Percentiles rank a stretch among this genome's conserved stretches.
Evolutionary conservation across 2,797 vertebrate genomes (phyloP).

Genomic region (Psittacula derbiana): DNA sequence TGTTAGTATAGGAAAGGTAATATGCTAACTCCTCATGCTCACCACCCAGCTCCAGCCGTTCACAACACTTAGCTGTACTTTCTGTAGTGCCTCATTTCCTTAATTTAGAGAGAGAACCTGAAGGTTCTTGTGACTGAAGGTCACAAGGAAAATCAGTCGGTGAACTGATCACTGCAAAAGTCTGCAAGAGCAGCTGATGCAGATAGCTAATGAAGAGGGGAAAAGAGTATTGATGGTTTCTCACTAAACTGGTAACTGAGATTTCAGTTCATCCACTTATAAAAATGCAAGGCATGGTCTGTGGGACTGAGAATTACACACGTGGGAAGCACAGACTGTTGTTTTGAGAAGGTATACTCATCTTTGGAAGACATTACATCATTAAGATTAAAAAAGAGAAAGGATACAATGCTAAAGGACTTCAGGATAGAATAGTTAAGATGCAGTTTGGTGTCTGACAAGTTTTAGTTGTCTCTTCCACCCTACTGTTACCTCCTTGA

Average conservation of each 20-base stretch:
- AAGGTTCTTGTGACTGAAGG: too few relatives aligned
- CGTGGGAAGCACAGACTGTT: fast-evolving
- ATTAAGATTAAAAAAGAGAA: background rate
- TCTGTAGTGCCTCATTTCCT: background rate
- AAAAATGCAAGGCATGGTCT: background rate
- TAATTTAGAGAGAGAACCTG: background rate
- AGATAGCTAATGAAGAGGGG: background rate
- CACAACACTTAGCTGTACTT: background rate
- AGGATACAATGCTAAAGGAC: background rate
- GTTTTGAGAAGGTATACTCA: background rate
- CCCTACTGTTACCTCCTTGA: fast-evolving
- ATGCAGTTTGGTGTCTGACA: background rate
- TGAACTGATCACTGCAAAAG: background rate
- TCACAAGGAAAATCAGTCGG: background rate
- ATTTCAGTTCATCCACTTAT: background rate
- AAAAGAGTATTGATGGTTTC: background rate
- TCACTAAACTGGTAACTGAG: background rate
- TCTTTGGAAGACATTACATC: background rate
- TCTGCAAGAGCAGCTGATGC: fast-evolving
- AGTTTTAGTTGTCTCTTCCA: background rate
- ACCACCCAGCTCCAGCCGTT: background rate
- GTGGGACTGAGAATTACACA: background rate
- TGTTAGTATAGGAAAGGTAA: background rate
- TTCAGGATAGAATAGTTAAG: background rate
- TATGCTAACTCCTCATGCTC: background rate